Base-by-base conservation (phyloP, 2,888 invertebrate species). In the Ophion slaviceki region DNA sequence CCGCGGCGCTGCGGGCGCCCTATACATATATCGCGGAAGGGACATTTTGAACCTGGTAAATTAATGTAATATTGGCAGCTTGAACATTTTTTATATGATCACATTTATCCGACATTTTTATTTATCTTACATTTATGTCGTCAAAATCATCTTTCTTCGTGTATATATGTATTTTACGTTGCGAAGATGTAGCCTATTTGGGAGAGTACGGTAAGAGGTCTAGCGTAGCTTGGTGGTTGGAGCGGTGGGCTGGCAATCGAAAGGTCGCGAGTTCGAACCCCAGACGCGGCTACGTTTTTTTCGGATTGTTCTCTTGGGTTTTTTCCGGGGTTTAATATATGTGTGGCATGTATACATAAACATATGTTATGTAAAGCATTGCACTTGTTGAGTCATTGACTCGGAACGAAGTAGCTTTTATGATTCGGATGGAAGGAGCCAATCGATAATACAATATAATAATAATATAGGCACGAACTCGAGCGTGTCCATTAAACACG, bases 311-410 rank as follows among this genome's bases (percentile, higher is more conserved):
- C 40, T 53, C 47, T 17, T 11, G 53, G 17, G 17, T 20, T 61
- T 61, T 61, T 24, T 61, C 24, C 53, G 3, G 5, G 17, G 53
- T 5, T 53, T 1, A 24, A 24, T 24, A 2, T 17, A 53, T 14
- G 1, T 17, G 53, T 53, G 53, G 24, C 24, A 1, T 24, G 24
- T 24, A 24, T 14, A 5, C 5, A 17, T 53, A 17, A 53, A 53
- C 1, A 14, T 47, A 10, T 32, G 32, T 32, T 32, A 32, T 32
- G 32, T 2, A 3, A 45, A 24, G n/a, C 20, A 47, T 40, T 67
- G 20, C 67, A 77, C 77, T 77, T 77, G 77, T 77, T 77, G 77
- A 77, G 24, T 67, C 36, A 40, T 59, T 40, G 67, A 40, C 66
- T 36, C 47, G 57, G 64, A 47, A 75, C 36, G 57, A n/a, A 66